phyloP scores from a whole-genome alignment of 23 tunicate species.

The Trididemnum miniatum region DNA sequence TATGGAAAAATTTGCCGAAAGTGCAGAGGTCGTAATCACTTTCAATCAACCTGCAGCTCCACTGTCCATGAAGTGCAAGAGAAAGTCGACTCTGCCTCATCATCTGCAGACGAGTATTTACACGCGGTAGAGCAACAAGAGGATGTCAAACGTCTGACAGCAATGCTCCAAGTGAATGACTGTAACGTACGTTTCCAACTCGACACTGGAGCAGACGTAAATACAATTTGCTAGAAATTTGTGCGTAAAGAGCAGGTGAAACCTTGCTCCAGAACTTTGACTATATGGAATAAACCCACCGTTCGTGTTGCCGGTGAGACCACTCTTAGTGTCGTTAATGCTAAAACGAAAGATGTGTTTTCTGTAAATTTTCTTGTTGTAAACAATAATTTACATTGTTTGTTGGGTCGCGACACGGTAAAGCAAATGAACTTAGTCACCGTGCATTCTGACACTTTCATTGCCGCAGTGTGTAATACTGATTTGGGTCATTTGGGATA shows the following conservation, averaged over 20 bases:
- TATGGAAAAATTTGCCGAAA: conserved; percentile 3
- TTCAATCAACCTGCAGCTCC: too few relatives aligned
- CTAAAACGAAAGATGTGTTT: background rate
- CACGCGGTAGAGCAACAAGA: too few relatives aligned
- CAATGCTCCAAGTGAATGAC: conserved; percentile 12
- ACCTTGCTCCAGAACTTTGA: background rate
- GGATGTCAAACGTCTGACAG: background rate
- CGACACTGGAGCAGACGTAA: conserved; percentile 28
- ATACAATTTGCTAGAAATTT: conserved; percentile 19
- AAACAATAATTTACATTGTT: conserved; percentile 14
- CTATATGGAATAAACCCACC: conserved; percentile 32
- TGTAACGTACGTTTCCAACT: conserved; percentile 15
- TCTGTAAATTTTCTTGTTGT: conserved; percentile 14
- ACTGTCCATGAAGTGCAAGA: too few relatives aligned
- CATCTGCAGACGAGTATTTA: too few relatives aligned
- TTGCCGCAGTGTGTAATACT: conserved; percentile 5
- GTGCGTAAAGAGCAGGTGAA: conserved; percentile 23
- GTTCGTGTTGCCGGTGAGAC: conserved; percentile 3
- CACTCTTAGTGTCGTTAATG: background rate
- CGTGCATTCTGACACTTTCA: background rate
- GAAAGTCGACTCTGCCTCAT: too few relatives aligned
- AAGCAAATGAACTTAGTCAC: conserved; percentile 4
- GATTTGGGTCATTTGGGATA: conserved; percentile 16
- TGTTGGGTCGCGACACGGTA: background rate
- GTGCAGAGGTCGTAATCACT: conserved; percentile 3